Evolutionary conservation across 2,888 invertebrate species (phyloP), one percentile per base, ranked within the genome.

Genomic region (Sesamia inferens): DNA sequence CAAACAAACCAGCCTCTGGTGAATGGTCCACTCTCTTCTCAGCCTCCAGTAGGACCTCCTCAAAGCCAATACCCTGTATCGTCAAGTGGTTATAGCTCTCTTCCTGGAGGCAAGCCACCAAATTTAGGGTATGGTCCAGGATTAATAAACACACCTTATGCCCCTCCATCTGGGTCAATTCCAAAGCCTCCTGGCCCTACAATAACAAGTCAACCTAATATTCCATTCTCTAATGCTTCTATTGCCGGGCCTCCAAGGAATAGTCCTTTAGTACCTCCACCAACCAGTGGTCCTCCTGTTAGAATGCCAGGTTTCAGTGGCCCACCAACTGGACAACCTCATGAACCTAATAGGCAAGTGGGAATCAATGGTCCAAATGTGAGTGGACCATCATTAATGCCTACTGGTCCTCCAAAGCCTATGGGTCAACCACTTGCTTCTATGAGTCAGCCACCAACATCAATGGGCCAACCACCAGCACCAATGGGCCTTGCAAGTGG

Each of bases 1-100:
- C 95, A 94, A 85, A 90, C 88, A 80, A 93, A 86, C 82, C 94
- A 93, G 87, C 91, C 93, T 78, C 79, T 92, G 55, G 76, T 92
- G 24, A 96, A 95, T 91, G 95, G 95, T n/a, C 95, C 94, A 69
- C 89, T 82, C n/a, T 75, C 84, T 61, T 63, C 80, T 61, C 85
- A 84, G 59, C 81, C 85, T 66, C 68, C 71, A 8, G 58, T 69
- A 24, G 84, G 79, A 1, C 72, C 78, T n/a, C 62, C 76, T n/a
- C 64, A 68, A 22, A 81, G 57, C 47, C 88, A 85, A 74, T 79
- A 82, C 79, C 90, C 90, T 71, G 83, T 85, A 59, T 79, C 89
- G 66, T 87, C 93, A 72, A 91, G 82, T 86, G 83, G 88, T 55
- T 91, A 87, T 76, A 91, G 83, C 71, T 85, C 89, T 71, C 79